Evolutionary conservation across 1,140 invertebrate species (phyloP).

Genomic region (Drosophila tsacasi): DNA sequence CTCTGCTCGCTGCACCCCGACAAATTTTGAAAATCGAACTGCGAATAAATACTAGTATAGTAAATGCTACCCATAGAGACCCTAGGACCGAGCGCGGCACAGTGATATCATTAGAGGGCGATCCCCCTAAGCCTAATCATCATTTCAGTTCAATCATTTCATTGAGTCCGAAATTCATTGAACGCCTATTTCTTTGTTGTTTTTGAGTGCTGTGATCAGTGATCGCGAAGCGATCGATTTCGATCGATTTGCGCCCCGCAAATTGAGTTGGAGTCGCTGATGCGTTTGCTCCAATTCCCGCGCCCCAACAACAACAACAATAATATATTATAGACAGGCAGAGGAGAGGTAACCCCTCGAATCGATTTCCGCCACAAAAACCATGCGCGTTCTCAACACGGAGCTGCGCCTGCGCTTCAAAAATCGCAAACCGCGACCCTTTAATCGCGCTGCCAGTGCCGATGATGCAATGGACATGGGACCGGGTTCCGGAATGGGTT

Average conservation of each 20-base stretch:
- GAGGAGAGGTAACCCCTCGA: neutral
- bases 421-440: constrained; percentile 78
- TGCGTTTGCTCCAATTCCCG: constrained; percentile 68
- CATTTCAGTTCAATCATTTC: constrained; percentile 1
- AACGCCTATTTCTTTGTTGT: constrained; percentile 21
- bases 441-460: constrained; percentile 79
- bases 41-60: constrained; percentile 5
- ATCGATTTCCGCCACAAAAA: constrained; percentile 32
- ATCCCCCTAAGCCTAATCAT: constrained; percentile 1
- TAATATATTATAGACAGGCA: neutral
- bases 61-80: neutral
- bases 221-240: constrained; percentile 31
- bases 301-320: constrained; percentile 21
- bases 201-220: constrained; percentile 28
- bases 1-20: neutral
- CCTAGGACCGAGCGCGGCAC: constrained; percentile 3
- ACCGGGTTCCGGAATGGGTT: neutral
- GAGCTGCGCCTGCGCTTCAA: constrained; percentile 80
- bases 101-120: constrained; percentile 55
- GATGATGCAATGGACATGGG: constrained; percentile 62
- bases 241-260: constrained; percentile 24
- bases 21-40: constrained; percentile 2
- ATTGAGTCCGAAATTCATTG: constrained; percentile 13
- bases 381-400: constrained; percentile 74
- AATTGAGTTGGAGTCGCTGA: constrained; percentile 63